Evolutionary conservation across 2,113 vertebrate genomes (phyloP), one percentile per base, ranked within the genome.

Genomic region (Mus musculus): DNA sequence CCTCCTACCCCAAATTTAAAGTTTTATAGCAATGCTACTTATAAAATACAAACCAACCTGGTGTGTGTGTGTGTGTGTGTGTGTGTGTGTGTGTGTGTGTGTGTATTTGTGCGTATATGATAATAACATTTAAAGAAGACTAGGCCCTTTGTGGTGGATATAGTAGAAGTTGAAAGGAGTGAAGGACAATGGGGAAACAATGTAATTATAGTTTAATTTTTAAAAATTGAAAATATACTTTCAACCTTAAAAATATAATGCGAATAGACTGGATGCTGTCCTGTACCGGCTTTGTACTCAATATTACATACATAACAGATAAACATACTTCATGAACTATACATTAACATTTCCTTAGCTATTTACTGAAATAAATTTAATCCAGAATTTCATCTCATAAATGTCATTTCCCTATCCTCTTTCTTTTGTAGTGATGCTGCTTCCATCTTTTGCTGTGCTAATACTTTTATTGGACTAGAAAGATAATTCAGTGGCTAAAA

Each of bases 321-420:
- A 56, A 78, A 76, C 77, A 80, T 88, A 89, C 71, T 39, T 88
- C 46, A 30, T 84, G 36, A 97, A 63, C 75, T 90, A 92, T n/a
- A 76, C 73, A 91, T 11, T 75, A 14, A 95, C 19, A 10, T 87
- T 88, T 88, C 16, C 5, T 78, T 87, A 90, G 46, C 63, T 78
- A 16, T 90, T 90, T 89, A 73, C 22, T 20, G 26, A 91, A 96
- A 94, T 76, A 92, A 91, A 90, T 82, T 3, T 59, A 52, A 82
- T 39, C 49, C n/a, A 75, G n/a, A 7, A 65, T 91, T 85, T 24
- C 4, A 85, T 61, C 71, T 94, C 63, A 93, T 90, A 91, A 63
- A 89, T 30, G 9, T 0, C 52, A 36, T 12, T 5, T 88, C 22
- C 54, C 22, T 61, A 63, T 69, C 5, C 26, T 85, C 61, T n/a